Evolutionary conservation across 1,140 invertebrate species (phyloP), one percentile per base, ranked within the genome.

Genomic region (Trichoplusia ni): DNA sequence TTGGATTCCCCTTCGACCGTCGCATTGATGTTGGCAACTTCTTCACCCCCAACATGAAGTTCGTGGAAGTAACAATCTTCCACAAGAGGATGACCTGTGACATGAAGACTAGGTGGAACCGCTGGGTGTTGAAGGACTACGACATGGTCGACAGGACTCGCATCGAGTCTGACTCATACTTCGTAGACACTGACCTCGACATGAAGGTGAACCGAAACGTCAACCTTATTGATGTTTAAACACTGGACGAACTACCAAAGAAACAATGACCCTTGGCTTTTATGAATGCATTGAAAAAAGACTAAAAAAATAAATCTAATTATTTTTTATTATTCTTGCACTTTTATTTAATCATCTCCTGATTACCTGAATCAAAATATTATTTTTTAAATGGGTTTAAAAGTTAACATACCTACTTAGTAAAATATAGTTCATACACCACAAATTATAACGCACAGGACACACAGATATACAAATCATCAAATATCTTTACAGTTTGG

Each of bases 1-100:
- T 94, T 73, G 94, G 93, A 23, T 95, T 91, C 87, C 94, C 94
- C 42, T 92, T 95, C 70, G 94, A 96, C 73, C 92, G 94, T 67
- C 84, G 86, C 4, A 91, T 94, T 44, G 86, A 93, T 3, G 68
- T 91, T 23, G 64, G 80, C 11, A 79, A 84, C 61, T 92, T 92
- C 79, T 82, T 87, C 11, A 80, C 89, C 2, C 89, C 91, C 0
- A 94, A 94, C 76, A 93, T 94, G 83, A 86, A 91, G 62, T 91
- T 92, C 63, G 89, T 91, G 35, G 92, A 94, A 66, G 91, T 94
- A 2, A 71, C 89, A 29, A 90, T 94, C 68, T 93, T 91, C 76
- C 92, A 94, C 77, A 92, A 92, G 67, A 81, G 67, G 7, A 66
- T 75, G 60, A 60, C 69, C 0, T 86, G 82, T 47, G 82, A 88